Evolutionary conservation across 2,888 invertebrate genomes (phyloP).

Genomic region (Mythimna lalbum): DNA sequence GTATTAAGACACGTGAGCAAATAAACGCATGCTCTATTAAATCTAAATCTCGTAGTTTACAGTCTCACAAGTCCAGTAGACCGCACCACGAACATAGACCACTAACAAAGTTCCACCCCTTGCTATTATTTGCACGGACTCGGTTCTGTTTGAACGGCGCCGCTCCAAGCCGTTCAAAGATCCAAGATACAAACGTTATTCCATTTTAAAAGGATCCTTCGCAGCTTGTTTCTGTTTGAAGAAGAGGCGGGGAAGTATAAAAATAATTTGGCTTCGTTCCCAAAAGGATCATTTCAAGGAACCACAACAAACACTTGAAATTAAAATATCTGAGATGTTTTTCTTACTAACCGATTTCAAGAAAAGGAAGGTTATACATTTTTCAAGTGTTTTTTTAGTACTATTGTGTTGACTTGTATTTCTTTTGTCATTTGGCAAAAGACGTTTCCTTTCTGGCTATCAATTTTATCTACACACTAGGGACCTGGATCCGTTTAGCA

Average conservation of each 20-base stretch:
- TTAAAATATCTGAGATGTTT: conserved; percentile 10
- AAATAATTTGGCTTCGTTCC: conserved; percentile 16
- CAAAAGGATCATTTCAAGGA: conserved; percentile 24
- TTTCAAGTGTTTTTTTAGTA: neutral
- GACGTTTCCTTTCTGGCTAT: too few species aligned
- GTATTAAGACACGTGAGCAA: neutral
- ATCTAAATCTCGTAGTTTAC: conserved; percentile 11
- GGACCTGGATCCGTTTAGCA: too few species aligned
- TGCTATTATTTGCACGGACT: conserved; percentile 41
- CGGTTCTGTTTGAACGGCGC: conserved; percentile 38
- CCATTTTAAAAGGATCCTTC: conserved; percentile 35
- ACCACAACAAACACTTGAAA: conserved; percentile 24
- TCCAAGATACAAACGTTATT: conserved; percentile 45
- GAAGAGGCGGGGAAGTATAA: neutral
- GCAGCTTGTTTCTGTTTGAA: conserved; percentile 45
- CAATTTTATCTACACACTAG: too few species aligned
- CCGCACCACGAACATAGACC: conserved; percentile 37
- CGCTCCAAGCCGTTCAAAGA: conserved; percentile 29
- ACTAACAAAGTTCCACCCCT: conserved; percentile 29
- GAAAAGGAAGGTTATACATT: neutral
- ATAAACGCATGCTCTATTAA: conserved; percentile 10
- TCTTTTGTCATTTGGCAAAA: too few species aligned
- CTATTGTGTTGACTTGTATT: too few species aligned
- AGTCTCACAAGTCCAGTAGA: conserved; percentile 27
- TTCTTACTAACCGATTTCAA: neutral